These are phyloP conservation scores for Clistopyga incitator DNA, from an alignment of 2,888 invertebrate genomes.

Conservation along the genomic window DNA sequence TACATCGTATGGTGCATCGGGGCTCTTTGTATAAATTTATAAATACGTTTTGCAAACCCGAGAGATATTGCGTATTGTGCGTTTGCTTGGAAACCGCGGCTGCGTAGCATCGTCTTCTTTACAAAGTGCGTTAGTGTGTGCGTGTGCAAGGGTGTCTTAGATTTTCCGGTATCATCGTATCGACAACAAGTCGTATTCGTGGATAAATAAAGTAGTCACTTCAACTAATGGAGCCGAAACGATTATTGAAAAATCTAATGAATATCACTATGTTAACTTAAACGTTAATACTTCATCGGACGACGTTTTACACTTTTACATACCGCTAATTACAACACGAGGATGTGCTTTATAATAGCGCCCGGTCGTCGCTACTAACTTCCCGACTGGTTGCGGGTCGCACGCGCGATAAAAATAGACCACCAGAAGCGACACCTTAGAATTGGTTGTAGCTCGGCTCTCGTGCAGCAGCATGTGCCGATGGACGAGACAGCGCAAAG, in stretches of 20 bases:
- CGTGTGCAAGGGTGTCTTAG: slow-evolving; percentile 33
- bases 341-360: slow-evolving; percentile 79
- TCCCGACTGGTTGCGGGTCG: slow-evolving; percentile 75
- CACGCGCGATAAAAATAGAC: slow-evolving; percentile 78
- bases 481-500: slow-evolving; percentile 30
- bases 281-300: slow-evolving; percentile 42
- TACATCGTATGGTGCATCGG: neutral
- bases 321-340: slow-evolving; percentile 77
- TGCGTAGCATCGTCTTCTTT: neutral
- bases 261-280: slow-evolving; percentile 10
- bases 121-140: slow-evolving; percentile 55
- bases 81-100: neutral
- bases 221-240: neutral
- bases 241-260: neutral
- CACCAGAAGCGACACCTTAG: slow-evolving; percentile 81
- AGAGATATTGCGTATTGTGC: neutral
- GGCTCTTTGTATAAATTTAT: slow-evolving; percentile 1
- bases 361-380: slow-evolving; percentile 77
- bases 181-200: slow-evolving; percentile 4
- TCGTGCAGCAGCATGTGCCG: slow-evolving; percentile 38
- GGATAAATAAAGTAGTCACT: neutral
- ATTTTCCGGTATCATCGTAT: slow-evolving; percentile 23
- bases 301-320: slow-evolving; percentile 66
- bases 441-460: slow-evolving; percentile 65
- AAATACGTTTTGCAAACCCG: neutral